Evolutionary conservation across 2,113 vertebrate genomes (phyloP).

Genomic region (Nibea coibor): DNA sequence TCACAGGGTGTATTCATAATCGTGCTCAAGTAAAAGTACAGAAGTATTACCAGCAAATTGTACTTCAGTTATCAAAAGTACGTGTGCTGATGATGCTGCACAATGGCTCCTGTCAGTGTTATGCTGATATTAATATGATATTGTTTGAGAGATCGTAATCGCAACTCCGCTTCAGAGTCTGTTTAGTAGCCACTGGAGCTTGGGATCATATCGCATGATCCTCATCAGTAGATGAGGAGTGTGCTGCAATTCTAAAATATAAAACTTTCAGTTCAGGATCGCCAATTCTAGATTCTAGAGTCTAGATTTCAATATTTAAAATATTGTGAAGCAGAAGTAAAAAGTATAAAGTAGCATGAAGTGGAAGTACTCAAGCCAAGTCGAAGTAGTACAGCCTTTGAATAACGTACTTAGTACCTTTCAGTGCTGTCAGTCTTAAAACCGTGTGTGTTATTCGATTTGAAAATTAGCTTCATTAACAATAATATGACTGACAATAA

Average conservation of each 20-base stretch:
- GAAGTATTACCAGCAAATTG: not conserved
- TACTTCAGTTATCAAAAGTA: not conserved
- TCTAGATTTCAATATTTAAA: not conserved
- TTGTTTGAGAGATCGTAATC: not conserved
- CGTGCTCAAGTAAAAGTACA: not conserved
- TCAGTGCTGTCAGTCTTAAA: not conserved
- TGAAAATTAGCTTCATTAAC: constrained; percentile 1
- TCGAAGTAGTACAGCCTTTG: constrained; percentile 3
- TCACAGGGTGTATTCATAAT: not conserved
- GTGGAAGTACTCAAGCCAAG: not conserved
- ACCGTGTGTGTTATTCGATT: not conserved
- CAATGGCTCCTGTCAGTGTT: not conserved
- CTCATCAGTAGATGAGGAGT: not conserved
- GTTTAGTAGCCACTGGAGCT: not conserved
- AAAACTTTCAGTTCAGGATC: too few relatives aligned
- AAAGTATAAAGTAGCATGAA: not conserved
- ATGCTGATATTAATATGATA: not conserved
- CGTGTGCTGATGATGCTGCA: not conserved
- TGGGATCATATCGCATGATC: not conserved
- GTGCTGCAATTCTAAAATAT: too few relatives aligned
- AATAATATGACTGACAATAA: not conserved
- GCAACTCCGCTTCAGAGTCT: too few relatives aligned
- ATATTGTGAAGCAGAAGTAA: not conserved
- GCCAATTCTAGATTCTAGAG: too few relatives aligned
- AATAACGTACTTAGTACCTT: not conserved